Base-by-base conservation (phyloP, 2,113 vertebrate genomes). In the Oncorhynchus mykiss region DNA sequence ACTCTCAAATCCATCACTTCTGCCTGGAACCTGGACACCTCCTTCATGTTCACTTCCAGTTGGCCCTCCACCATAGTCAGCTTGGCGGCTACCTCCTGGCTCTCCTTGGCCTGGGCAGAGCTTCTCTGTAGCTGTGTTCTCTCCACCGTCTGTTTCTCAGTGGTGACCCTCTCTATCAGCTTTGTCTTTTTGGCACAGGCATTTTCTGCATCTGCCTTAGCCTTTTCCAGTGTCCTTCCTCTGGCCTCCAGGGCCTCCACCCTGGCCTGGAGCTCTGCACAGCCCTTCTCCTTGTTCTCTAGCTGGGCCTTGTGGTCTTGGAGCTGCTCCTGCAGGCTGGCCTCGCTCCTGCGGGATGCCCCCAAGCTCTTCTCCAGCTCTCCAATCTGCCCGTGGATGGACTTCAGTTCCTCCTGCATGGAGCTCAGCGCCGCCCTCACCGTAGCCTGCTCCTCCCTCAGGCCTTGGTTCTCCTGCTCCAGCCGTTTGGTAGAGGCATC, bases 351-450 rank as follows among this genome's bases (percentile, higher is more conserved):
- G 71, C 78, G 92, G 16, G 94, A 89, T 0, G 81, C 86, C 14
- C 80, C 85, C 24, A 97, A 76, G 74, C 84, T 93, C 20, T 93
- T 93, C 80, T 97, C 94, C 77, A 95, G 75, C 60, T 95, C 93
- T 18, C 91, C 84, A 1, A 91, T 91, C 48, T 94, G 85, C 25
- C 90, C 90, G 20, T 93, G 91, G 84, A 93, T 90, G 78, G 76
- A 91, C 77, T 91, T 93, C 72, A 96, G 89, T 84, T 97, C 92
- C 0, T 83, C 86, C 83, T 96, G 93, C 85, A 94, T 90, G 11
- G 91, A 87, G 34, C 72, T 78, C 0, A 93, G 90, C 57, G 93
- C 90, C 49, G 86, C 87, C 81, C 82, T 95, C 67, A 88, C 91
- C 0, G 88, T 83, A 2, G 91, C 90, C 84, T 95, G 94, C 85